Evolutionary conservation across 2,113 vertebrate genomes (phyloP).

Genomic region (Upupa epops): DNA sequence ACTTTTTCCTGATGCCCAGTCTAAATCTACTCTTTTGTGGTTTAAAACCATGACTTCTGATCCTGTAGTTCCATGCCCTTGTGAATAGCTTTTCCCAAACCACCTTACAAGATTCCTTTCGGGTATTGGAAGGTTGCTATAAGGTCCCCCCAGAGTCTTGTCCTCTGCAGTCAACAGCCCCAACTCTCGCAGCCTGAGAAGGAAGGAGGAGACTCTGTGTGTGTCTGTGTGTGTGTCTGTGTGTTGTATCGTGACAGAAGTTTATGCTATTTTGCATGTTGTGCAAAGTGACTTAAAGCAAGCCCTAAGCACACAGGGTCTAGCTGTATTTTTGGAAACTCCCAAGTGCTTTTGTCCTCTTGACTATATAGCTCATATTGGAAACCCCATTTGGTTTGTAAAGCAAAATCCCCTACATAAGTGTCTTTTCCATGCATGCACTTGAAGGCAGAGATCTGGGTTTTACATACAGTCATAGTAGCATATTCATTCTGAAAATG

Average conservation of each 20-base stretch:
- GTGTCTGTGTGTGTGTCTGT: rapidly evolving
- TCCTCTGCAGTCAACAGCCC: too few relatives aligned
- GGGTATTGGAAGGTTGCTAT: too few relatives aligned
- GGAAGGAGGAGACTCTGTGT: neutral
- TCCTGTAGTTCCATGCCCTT: too few relatives aligned
- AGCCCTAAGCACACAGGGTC: neutral
- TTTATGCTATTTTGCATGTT: neutral
- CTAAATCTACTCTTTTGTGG: too few relatives aligned
- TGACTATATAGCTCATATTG: neutral
- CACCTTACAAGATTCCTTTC: too few relatives aligned
- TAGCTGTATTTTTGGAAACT: neutral
- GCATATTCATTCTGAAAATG: neutral
- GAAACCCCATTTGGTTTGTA: neutral
- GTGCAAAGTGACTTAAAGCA: neutral
- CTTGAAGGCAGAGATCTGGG: neutral
- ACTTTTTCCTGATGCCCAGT: too few relatives aligned
- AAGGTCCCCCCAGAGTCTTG: too few relatives aligned
- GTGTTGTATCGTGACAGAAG: rapidly evolving
- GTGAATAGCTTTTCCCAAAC: too few relatives aligned
- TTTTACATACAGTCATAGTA: neutral
- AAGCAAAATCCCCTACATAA: neutral
- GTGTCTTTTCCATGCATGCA: neutral
- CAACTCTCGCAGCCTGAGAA: neutral
- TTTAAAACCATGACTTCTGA: too few relatives aligned
- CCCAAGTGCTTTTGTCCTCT: neutral